Evolutionary conservation across 2,888 invertebrate genomes (phyloP), one percentile per base, ranked within the genome.

Genomic region (Pseudococcus viburni): DNA sequence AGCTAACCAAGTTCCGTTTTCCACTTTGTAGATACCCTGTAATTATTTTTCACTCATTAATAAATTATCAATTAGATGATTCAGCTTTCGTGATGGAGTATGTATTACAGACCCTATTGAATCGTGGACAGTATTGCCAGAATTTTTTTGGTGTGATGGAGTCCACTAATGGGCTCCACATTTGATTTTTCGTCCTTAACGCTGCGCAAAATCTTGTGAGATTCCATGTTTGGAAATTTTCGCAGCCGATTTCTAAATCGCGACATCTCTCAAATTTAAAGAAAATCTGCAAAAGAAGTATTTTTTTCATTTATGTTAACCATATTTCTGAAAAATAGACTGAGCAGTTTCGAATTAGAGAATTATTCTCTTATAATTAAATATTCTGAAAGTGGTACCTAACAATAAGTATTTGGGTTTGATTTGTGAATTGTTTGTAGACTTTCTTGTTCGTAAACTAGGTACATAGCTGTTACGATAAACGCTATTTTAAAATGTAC

Each of bases 211-310:
- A 64, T 59, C 5, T n/a, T n/a, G 19, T 26, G 4, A 87, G 0
- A 19, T 87, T 87, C 88, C 88, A 88, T 12, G 88, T 80, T 68
- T 88, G 88, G 55, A 88, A 88, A 83, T 88, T 26, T 83, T 88
- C 83, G 59, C 88, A 88, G 11, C 19, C n/a, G n/a, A 59, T 5
- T 59, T 11, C 59, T 11, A 59, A 59, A 59, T 59, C 59, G 7
- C 5, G 19, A 59, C 59, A 59, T 59, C 59, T 59, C n/a, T 59
- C 59, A 19, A 59, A 59, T 19, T 5, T n/a, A 19, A 59, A 3
- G 5, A 59, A 59, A n/a, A 59, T 19, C 59, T 59, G 59, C 5
- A 19, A 59, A 33, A 3, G 26, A 33, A 33, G 3, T 33, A 33
- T 33, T 33, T 33, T 33, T 33, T 33, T 33, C 26, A 33, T 33